phyloP scores from a whole-genome alignment of 2,888 invertebrate species.

The Sarcophaga carnaria region DNA sequence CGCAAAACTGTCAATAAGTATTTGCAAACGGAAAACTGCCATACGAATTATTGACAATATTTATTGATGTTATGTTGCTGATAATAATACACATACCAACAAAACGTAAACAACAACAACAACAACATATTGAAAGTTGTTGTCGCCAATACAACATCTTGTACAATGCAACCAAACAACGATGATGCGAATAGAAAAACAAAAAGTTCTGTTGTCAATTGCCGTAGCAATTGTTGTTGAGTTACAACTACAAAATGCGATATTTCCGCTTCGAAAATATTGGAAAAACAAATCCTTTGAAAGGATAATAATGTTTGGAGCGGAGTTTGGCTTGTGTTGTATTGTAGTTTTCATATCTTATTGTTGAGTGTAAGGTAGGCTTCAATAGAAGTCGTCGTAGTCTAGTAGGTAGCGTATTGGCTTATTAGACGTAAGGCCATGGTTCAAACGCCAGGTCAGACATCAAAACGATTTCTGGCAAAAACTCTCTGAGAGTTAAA shows the following conservation, averaged over 20 bases:
- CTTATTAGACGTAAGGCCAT: too few species aligned
- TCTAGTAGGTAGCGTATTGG: too few species aligned
- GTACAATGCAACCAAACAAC: not conserved
- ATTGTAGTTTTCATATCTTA: too few species aligned
- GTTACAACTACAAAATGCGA: constrained; percentile 52
- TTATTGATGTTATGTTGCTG: constrained; percentile 45
- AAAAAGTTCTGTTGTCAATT: not conserved
- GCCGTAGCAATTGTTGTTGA: not conserved
- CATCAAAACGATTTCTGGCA: too few species aligned
- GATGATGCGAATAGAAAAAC: not conserved
- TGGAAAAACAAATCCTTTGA: not conserved
- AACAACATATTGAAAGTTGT: not conserved
- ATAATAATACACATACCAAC: not conserved
- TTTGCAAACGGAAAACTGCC: constrained; percentile 58
- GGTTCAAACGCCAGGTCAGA: too few species aligned
- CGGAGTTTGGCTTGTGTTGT: too few species aligned
- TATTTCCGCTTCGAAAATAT: constrained; percentile 49
- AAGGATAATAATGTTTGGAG: constrained; percentile 14
- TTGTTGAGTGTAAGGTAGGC: too few species aligned
- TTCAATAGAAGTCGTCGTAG: too few species aligned
- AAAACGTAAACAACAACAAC: not conserved
- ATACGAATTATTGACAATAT: constrained; percentile 64
- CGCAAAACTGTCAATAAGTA: constrained; percentile 32
- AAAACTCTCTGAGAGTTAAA: too few species aligned
- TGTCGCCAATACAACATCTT: constrained; percentile 14